Evolutionary conservation across 2,797 vertebrate genomes (phyloP), one percentile per base, ranked within the genome.

Genomic region (Austrolebias charrua): DNA sequence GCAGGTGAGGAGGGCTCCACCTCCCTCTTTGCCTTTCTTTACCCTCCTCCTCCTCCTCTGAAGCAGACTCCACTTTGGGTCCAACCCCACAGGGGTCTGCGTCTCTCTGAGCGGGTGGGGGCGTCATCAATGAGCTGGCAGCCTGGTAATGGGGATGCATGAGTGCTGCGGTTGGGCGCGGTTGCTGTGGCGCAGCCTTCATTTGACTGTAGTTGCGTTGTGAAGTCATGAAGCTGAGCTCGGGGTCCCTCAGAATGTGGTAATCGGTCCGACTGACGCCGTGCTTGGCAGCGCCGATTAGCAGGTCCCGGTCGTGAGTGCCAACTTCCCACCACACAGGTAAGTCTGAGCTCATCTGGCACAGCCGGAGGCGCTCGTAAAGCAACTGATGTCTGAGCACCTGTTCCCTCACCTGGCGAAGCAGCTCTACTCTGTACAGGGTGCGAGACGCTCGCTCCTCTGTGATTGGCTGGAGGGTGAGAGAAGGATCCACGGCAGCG

Each of bases 231-330:
- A 98, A 99, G 1, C 95, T 94, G 44, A 99, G 96, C 57, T 99
- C 97, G 0, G 97, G 96, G 84, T 99, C 98, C 57, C 98, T 93
- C 67, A 99, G 94, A 79, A 99, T 98, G 90, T 99, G 97, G 84
- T 99, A 98, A 87, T 99, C 96, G 55, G 98, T 99, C 78, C 97
- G 94, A 91, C 97, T 99, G 65, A 99, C 96, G 5, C 98, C 98
- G 0, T 99, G 98, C 73, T 99, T 99, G 63, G 96, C 96, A 20
- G 96, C 96, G 35, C 98, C 98, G 33, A 98, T 91, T 16, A 99
- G 94, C 66, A 99, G 92, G 91, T 98, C 97, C n/a, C 95, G 94
- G 80, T 99, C 98, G 1, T 99, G 98, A 65, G 87, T 84, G 31
- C 95, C 96, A n/a, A 93, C 91, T 69, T 98, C 96, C 98, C 98